A percentile compares a stretch with the other conserved stretches of the same genome.
These are phyloP conservation scores for Amorpha juglandis DNA, from an alignment of 2,888 invertebrate species.

Conservation along the genomic window DNA sequence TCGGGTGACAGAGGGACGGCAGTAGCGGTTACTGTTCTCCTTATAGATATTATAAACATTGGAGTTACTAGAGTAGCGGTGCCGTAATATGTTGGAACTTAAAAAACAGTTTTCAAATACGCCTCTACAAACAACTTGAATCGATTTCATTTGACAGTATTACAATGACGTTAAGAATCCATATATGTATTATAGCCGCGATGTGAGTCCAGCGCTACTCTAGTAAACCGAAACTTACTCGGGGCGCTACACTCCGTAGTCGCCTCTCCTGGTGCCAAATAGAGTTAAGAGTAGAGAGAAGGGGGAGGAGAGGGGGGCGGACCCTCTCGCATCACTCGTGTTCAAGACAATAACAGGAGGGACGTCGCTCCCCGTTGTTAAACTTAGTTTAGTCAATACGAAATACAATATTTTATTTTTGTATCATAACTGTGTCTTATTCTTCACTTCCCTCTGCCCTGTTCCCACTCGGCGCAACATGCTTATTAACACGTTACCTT, in stretches of 20 bases:
- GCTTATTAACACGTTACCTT: no score
- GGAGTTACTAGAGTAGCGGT: neutral
- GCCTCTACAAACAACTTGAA: no score
- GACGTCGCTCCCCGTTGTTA: constrained; percentile 31
- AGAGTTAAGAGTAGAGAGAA: constrained; percentile 39
- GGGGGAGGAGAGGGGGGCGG: neutral
- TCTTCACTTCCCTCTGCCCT: no score
- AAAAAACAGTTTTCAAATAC: no score
- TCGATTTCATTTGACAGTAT: no score
- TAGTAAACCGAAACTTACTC: neutral
- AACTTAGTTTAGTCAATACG: constrained; percentile 35
- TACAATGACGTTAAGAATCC: no score
- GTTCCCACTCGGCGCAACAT: no score
- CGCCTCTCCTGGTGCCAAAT: constrained; percentile 56
- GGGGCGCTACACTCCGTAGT: constrained; percentile 7
- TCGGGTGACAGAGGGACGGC: neutral
- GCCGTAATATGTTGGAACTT: neutral
- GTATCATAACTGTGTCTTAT: constrained; percentile 39
- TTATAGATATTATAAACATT: neutral
- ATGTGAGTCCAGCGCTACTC: neutral
- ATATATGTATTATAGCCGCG: neutral
- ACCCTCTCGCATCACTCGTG: neutral
- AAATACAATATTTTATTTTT: constrained; percentile 71
- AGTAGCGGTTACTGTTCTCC: neutral
- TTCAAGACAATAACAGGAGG: constrained; percentile 47